Evolutionary conservation across 2,888 invertebrate species (phyloP), one percentile per base, ranked within the genome.

Genomic region (Ferrisia virgata): DNA sequence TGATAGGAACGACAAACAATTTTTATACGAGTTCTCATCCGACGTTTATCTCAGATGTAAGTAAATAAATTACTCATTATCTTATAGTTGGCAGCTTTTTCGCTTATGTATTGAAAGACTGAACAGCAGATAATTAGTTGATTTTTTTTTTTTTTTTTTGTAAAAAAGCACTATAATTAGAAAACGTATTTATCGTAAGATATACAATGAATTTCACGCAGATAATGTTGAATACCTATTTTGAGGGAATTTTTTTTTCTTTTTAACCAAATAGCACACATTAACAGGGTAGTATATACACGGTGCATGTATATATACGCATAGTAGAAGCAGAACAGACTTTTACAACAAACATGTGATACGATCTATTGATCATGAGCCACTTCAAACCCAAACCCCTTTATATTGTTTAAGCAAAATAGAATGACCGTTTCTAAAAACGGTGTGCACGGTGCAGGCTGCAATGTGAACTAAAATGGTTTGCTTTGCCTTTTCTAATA

Each of bases 351-450:
- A 47, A 47, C 31, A 64, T 33, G 36, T 33, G 81, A 81, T 81
- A 81, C 81, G 82, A 82, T 82, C 82, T 82, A 82, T 82, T 82
- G 82, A 82, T 82, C 76, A 72, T 18, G 69, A 69, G 82, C 76
- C 69, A 69, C 72, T 82, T 64, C 72, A 82, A 64, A 72, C 82
- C 39, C 43, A 58, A 82, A 43, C 39, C 82, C 69, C 72, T 82
- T 72, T 82, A 82, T 82, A 82, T 82, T 82, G 76, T 82, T 82
- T 82, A 72, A 72, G 72, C 72, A 82, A 64, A 69, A 82, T 40
- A 82, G 81, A 82, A 82, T 82, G 82, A 72, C 82, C 82, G 82
- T 82, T 82, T 76, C 40, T 82, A 64, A 64, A 82, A 82, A 82
- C 82, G 31, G 82, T 43, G 69, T 79, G 81, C 81, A 81, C 53